phyloP scores from a whole-genome alignment of 1,140 invertebrate genomes.

The Fopius arisanus region DNA sequence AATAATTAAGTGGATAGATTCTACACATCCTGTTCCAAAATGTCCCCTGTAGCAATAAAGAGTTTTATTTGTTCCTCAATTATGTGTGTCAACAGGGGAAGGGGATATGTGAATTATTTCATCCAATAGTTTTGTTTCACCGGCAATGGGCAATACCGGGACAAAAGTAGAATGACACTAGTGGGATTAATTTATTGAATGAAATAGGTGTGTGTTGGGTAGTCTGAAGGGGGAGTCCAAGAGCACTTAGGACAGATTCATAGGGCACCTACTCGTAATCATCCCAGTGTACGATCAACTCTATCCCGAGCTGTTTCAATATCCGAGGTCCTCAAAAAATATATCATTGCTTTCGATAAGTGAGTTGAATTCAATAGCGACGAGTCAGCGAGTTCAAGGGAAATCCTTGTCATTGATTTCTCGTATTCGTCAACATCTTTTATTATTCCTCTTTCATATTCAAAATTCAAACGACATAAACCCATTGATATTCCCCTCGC shows the following conservation, averaged over 20 bases:
- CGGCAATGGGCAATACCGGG: slow-evolving; percentile 6
- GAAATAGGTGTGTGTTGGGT: slow-evolving; percentile 55
- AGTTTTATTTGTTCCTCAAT: background rate
- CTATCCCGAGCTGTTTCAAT: background rate
- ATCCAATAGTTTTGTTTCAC: background rate
- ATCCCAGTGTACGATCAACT: background rate
- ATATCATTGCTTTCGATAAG: background rate
- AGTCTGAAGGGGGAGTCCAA: slow-evolving; percentile 49
- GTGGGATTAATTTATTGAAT: slow-evolving; percentile 63
- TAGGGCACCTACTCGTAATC: slow-evolving; percentile 33
- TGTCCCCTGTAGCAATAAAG: background rate
- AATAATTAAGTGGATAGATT: background rate
- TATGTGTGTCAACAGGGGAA: background rate
- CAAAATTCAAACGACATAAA: background rate
- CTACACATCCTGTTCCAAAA: background rate
- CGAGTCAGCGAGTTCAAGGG: background rate
- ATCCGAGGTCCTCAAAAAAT: background rate
- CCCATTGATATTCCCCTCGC: background rate
- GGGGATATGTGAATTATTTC: background rate
- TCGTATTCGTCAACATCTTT: background rate
- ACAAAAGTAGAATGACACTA: slow-evolving; percentile 62
- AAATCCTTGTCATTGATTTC: background rate
- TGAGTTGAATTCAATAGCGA: background rate
- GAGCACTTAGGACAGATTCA: slow-evolving; percentile 45
- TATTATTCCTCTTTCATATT: background rate